Evolutionary conservation across 2,888 invertebrate genomes (phyloP), one percentile per base, ranked within the genome.

Genomic region (Halictus quadricinctus): DNA sequence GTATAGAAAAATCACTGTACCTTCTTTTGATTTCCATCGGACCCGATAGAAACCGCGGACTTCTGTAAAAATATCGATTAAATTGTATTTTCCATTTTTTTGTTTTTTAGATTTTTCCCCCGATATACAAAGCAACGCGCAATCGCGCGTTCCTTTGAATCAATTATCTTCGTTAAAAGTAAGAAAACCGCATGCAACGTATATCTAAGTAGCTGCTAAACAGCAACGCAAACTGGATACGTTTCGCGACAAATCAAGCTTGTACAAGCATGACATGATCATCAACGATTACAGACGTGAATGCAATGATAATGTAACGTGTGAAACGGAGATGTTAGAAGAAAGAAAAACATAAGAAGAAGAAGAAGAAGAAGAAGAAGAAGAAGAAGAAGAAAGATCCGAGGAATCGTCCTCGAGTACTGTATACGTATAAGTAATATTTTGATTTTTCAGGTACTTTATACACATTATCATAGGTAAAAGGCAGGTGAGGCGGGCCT

Each of bases 361-460:
- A 25, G 66, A 64, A 12, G 15, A 15, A 64, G 64, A 64, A 64
- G 13, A 18, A 64, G 29, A 41, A 69, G n/a, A 41, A 69, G 69
- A 41, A 69, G 36, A n/a, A n/a, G n/a, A n/a, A n/a, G 69, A 43
- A 43, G 12, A 70, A n/a, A 70, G 43, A 70, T 43, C 13, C 70
- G 80, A 66, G 48, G 54, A 21, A 66, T 76, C 18, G 36, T 72
- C 70, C 81, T 81, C 70, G 60, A 75, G 36, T 69, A 76, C 54
- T 50, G 29, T 77, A 29, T 48, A 36, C 60, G 29, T 50, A 50
- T 90, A 90, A 85, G 87, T 87, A 84, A 85, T 86, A 73, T 90
- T 90, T 90, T 90, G 90, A 90, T 90, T 90, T 88, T 87, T 94
- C 94, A 94, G 94, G 94, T 94, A 94, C 94, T 94, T 94, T 94